Evolutionary conservation across 92 coral and sea anemone species (phyloP), one percentile per base, ranked within the genome.

Genomic region (Actinostola sp.): DNA sequence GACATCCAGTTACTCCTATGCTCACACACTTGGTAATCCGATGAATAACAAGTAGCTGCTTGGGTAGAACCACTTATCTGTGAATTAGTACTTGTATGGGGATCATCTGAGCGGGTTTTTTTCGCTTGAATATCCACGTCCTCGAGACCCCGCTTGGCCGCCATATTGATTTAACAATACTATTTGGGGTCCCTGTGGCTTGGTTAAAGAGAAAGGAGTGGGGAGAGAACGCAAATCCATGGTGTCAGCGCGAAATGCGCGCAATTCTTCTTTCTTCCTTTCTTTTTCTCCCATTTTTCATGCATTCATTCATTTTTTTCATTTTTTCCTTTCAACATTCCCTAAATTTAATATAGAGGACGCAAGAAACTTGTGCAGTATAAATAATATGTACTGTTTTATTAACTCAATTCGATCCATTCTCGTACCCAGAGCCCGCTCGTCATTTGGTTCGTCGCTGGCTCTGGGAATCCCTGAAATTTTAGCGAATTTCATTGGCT

Each of bases 1-100:
- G 96, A 83, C 44, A 92, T 84, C 98, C 98, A 93, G 31, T 69
- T 83, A 21, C 98, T 93, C 35, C 98, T 83, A 66, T 88, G 93
- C 69, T 93, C 96, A 68, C 70, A 92, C 63, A 75, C 88, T 46
- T 86, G 89, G 21, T 68, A 44, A 10, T 23, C 50, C n/a, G 30
- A 68, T 24, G 50, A 36, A 9, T 36, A 32, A 48, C 34, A 51
- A 61, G 30, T 31, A 35, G 28, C n/a, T n/a, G n/a, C n/a, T 48
- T 66, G 24, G 27, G 7, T 26, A 3, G 63, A 5, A 57, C 28
- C 17, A 30, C 17, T 29, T 27, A 17, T 29, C 28, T 57, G 63
- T 30, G 63, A 27, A 27, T 27, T 19, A n/a, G 43, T 17, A 20
- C 45, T 34, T 30, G 46, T n/a, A 16, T 2, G 0, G 1, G 56